Base-by-base conservation (phyloP, 2,888 invertebrate genomes). In the Thelaira solivaga region DNA sequence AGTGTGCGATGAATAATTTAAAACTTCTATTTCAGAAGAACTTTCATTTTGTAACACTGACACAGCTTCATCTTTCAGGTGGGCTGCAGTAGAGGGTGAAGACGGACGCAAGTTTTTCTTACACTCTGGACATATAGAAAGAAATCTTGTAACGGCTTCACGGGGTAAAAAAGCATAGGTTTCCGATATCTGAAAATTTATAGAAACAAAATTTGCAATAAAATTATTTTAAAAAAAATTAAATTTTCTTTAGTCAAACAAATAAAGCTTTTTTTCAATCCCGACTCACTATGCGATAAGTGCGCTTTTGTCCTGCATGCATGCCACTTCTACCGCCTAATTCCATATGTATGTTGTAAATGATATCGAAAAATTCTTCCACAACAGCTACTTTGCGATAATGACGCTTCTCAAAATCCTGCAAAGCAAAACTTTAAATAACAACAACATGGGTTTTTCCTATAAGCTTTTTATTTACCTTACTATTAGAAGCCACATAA, bases 291-390 rank as follows among this genome's bases (percentile, higher is more conserved):
- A 97, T 97, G 91, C 97, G 92, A 90, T 98, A 98, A 0, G 98
- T 98, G 82, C 97, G 92, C 88, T 98, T 98, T 88, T 98, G 98
- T 41, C 98, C 98, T n/a, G 97, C 97, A 87, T 98, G 98, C 89
- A 97, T 96, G 69, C 97, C 97, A 61, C 94, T 94, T 82, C 96
- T 92, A 61, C 97, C 97, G 88, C 97, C 97, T 84, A 96, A 92
- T 86, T 97, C 97, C 65, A 98, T 97, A 88, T 98, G 98, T 13
- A 98, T 96, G 59, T 95, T 95, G 90, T 97, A 97, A 86, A 98
- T 98, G 81, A 98, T 98, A 88, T 97, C 96, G 88, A 97, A 98
- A 91, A 98, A 98, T 87, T 97, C 96, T 90, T 98, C 98, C n/a
- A 98, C 98, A 36, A 97, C 94, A 0, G 98, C 97, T 51, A 98